Conservation (phyloP, 2,113 vertebrate genomes). For the Gallinago paraguaiae region DNA sequence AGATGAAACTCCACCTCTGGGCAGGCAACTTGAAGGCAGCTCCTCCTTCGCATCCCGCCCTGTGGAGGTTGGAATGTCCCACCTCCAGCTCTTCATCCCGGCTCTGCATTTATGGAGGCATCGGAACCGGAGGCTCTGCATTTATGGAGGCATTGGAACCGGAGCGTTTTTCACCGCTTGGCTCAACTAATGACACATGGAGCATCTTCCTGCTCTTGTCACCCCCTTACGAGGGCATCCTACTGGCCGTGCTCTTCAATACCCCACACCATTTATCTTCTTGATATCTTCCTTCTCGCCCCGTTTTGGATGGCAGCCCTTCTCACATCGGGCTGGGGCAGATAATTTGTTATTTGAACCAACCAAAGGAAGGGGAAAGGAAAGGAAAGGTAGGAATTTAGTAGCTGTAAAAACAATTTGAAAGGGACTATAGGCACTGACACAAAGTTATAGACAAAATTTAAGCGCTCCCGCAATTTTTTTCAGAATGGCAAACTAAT, state of each 20-base stretch:
- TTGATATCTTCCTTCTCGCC: slow-evolving; percentile 2
- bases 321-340: background rate
- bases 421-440: background rate
- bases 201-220: background rate
- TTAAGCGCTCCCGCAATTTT: background rate
- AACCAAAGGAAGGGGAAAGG: background rate
- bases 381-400: background rate
- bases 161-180: background rate
- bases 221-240: background rate
- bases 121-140: no score
- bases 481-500: background rate
- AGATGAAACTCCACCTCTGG: background rate
- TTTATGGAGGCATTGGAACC: background rate
- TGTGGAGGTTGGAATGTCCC: background rate
- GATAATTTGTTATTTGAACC: background rate
- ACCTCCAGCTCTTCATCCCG: background rate
- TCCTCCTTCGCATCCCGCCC: background rate
- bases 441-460: background rate
- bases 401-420: background rate
- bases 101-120: background rate
- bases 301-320: background rate
- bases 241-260: background rate
- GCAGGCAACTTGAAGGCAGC: background rate
- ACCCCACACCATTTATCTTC: slow-evolving; percentile 7
- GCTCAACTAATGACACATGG: background rate